A percentile compares a stretch with the other conserved stretches of the same genome.
These are phyloP conservation scores for Anoplolepis gracilipes DNA, from an alignment of 1,140 invertebrate genomes.

Conservation along the genomic window DNA sequence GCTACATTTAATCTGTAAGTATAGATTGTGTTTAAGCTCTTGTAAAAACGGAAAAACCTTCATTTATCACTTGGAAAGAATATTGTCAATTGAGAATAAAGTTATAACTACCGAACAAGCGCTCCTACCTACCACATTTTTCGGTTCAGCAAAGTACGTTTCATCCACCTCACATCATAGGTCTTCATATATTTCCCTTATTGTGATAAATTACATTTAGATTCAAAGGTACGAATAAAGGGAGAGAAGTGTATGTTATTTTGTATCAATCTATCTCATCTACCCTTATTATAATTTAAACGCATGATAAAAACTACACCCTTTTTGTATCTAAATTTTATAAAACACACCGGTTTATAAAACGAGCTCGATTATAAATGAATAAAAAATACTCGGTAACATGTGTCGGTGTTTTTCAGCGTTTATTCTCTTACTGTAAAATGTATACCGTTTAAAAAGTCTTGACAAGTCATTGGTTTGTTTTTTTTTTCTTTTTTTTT, in stretches of 20 bases:
- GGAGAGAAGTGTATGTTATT: conserved; percentile 42
- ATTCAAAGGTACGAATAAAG: conserved; percentile 69
- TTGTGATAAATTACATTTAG: conserved; percentile 73
- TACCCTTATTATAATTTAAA: not conserved
- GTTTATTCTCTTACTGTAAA: conserved; percentile 37
- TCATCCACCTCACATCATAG: conserved; percentile 55
- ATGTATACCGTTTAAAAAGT: not conserved
- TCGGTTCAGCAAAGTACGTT: conserved; percentile 60
- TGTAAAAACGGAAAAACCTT: conserved; percentile 62
- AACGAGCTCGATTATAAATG: not conserved
- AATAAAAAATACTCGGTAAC: conserved; percentile 24
- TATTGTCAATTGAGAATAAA: conserved; percentile 73
- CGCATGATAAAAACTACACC: not conserved
- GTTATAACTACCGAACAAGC: conserved; percentile 47
- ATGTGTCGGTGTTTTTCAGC: not conserved
- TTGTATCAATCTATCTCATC: conserved; percentile 21
- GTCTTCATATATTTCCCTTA: conserved; percentile 67
- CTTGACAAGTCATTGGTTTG: not conserved
- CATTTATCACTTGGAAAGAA: conserved; percentile 62
- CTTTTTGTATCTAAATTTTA: not conserved
- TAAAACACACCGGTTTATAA: not conserved
- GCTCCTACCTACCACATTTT: conserved; percentile 47
- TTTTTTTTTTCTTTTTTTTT: not conserved
- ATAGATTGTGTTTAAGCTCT: conserved; percentile 71
- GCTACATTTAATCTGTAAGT: conserved; percentile 71